Conservation (phyloP, 2,888 invertebrate genomes). For the Zaprionus bogoriensis region DNA sequence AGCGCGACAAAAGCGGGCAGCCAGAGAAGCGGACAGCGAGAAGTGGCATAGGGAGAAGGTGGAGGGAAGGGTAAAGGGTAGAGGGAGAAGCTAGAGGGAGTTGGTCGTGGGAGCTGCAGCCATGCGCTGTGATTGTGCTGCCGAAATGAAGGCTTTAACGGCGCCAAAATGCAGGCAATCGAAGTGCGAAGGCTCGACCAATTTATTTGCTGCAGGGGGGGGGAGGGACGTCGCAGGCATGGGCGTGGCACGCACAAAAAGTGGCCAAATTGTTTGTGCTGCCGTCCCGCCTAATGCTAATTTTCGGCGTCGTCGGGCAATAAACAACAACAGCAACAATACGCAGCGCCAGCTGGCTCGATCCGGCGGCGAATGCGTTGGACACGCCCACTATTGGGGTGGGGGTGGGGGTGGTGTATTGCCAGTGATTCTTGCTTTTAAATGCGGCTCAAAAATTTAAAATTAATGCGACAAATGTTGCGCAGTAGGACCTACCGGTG, state of each 20-base stretch:
- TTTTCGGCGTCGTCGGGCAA: slow-evolving; percentile 47
- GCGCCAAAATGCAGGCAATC: slow-evolving; percentile 60
- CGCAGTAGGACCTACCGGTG: not conserved
- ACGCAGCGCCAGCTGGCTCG: not conserved
- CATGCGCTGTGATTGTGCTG: no score
- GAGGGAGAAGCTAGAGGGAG: not conserved
- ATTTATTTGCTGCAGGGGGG: slow-evolving; percentile 19
- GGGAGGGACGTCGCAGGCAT: not conserved
- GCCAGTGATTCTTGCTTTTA: slow-evolving; percentile 58
- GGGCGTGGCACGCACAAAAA: slow-evolving; percentile 4
- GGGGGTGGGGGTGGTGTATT: no score
- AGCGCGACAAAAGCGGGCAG: not conserved
- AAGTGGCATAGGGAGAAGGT: not conserved
- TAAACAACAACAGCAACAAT: slow-evolving; percentile 36
- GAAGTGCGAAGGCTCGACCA: slow-evolving; percentile 46
- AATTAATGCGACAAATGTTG: slow-evolving; percentile 62
- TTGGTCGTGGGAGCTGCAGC: no score
- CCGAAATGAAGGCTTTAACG: slow-evolving; percentile 44
- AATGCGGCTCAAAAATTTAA: slow-evolving; percentile 57
- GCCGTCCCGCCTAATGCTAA: slow-evolving; percentile 59
- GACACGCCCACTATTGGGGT: slow-evolving; percentile 1
- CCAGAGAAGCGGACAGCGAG: not conserved
- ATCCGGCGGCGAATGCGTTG: no score
- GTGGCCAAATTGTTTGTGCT: slow-evolving; percentile 46
- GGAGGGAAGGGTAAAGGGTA: not conserved